phyloP scores from a whole-genome alignment of 1,140 invertebrate species.

The Zaprionus vittiger region DNA sequence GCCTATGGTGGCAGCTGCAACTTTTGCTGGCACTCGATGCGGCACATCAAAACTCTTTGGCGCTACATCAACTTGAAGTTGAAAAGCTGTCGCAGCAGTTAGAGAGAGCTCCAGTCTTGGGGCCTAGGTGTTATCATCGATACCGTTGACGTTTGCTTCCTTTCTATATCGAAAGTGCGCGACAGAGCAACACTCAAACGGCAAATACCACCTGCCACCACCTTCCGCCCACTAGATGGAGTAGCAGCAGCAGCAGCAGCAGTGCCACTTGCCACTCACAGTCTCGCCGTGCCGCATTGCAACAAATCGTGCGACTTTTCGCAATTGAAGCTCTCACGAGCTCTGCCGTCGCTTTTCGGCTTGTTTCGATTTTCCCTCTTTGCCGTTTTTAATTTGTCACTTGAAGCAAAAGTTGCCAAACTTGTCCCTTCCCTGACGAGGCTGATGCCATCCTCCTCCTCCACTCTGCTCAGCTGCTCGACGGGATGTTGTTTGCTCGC shows the following conservation, averaged over 20 bases:
- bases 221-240: conserved; percentile 20
- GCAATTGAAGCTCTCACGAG: conserved; percentile 61
- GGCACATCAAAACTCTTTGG: conserved; percentile 74
- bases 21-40: conserved; percentile 73
- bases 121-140: conserved; percentile 76
- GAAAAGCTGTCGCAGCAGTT: conserved; percentile 73
- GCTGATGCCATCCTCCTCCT: neutral
- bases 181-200: conserved; percentile 43
- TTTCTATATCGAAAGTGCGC: conserved; percentile 34
- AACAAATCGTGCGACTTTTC: conserved; percentile 72
- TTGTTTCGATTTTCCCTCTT: conserved; percentile 54
- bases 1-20: conserved; percentile 50
- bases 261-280: conserved; percentile 2
- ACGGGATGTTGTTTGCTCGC: conserved; percentile 30
- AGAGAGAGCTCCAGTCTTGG: conserved; percentile 40
- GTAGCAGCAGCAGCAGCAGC: neutral
- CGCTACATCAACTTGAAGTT: conserved; percentile 60
- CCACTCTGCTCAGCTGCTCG: neutral
- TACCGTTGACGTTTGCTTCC: conserved; percentile 78
- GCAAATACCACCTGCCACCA: conserved; percentile 3
- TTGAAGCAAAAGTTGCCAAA: conserved; percentile 80
- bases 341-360: conserved; percentile 34
- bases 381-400: conserved; percentile 81
- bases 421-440: conserved; percentile 58
- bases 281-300: conserved; percentile 50